Evolutionary conservation across 2,797 vertebrate genomes (phyloP), one percentile per base, ranked within the genome.

Genomic region (Coregonus sp.): DNA sequence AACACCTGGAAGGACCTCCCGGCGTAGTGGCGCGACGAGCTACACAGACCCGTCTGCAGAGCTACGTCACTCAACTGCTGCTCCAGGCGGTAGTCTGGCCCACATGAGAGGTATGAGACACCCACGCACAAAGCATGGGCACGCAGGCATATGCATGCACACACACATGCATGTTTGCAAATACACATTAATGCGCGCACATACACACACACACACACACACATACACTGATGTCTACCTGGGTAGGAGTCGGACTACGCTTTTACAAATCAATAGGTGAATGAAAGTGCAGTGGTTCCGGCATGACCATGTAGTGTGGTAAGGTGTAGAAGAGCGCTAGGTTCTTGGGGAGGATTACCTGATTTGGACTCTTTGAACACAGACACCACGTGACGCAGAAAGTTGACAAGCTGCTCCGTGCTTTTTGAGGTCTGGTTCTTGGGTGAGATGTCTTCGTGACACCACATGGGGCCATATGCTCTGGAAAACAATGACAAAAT

Each of bases 1-100:
- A 99, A 98, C 86, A 99, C 96, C 90, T 99, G 98, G 91, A 99
- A 99, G 80, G 98, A 98, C 2, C 97, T 96, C 4, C 98, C 95
- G 0, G 98, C 98, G 0, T 98, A 99, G 92, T 99, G 98, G 50
- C 98, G 95, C 0, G 98, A 99, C 1, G 97, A 99, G 81, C 98
- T 99, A 18, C 97, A 97, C 16, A 99, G 93, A 4, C 96, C 98
- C 1, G 97, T 99, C 92, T 99, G 98, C 80, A 99, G 89, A 0
- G 97, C 96, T 68, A 97, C 96, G 75, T 98, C 96, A 70, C 97
- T 99, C 79, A 99, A 90, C 87, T 96, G 96, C 85, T 96, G 96
- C 88, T 98, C 97, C 93, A 98, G 90, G 82, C 96, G 95, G 85
- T 96, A 95, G 78, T 96, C 97, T 98, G 72, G 65, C 29, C 77